Evolutionary conservation across 1,140 invertebrate species (phyloP).

Genomic region (Drosophila melanica): DNA sequence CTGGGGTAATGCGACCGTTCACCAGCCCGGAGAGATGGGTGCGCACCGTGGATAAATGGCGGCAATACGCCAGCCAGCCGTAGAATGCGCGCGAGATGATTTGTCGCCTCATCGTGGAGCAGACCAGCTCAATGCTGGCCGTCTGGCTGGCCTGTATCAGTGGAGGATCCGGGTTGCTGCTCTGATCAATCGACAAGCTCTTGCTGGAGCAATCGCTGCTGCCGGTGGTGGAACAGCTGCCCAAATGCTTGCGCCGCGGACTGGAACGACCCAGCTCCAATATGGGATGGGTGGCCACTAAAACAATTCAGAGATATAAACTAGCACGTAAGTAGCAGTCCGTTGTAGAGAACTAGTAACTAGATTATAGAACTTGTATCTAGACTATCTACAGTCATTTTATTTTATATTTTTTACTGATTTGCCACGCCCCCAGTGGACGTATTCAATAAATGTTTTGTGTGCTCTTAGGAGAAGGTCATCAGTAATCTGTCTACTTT

Average conservation of each 20-base stretch:
- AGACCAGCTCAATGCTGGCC: conserved; percentile 89
- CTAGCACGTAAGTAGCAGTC: too few species aligned
- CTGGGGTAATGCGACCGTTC: conserved; percentile 87
- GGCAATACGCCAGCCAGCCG: conserved; percentile 97
- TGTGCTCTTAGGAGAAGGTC: too few species aligned
- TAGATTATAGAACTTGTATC: too few species aligned
- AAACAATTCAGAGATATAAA: too few species aligned
- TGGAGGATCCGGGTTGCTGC: conserved; percentile 84
- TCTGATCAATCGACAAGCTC: conserved; percentile 81
- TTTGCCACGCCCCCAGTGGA: too few species aligned
- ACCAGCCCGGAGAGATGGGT: conserved; percentile 96
- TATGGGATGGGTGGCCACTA: conserved; percentile 79
- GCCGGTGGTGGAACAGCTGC: conserved; percentile 83
- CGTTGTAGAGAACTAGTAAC: too few species aligned
- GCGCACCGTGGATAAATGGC: conserved; percentile 95
- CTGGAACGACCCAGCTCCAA: conserved; percentile 76
- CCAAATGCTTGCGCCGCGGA: conserved; percentile 75
- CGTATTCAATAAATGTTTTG: too few species aligned
- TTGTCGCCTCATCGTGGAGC: conserved; percentile 96
- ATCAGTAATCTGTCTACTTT: too few species aligned
- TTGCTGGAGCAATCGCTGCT: conserved; percentile 83
- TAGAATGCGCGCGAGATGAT: conserved; percentile 98
- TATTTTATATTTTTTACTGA: too few species aligned
- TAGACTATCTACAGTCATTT: too few species aligned
- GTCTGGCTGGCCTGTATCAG: conserved; percentile 83